These are phyloP conservation scores for Ariolimax columbianus DNA, from an alignment of 2,888 invertebrate species.

Conservation along the genomic window DNA sequence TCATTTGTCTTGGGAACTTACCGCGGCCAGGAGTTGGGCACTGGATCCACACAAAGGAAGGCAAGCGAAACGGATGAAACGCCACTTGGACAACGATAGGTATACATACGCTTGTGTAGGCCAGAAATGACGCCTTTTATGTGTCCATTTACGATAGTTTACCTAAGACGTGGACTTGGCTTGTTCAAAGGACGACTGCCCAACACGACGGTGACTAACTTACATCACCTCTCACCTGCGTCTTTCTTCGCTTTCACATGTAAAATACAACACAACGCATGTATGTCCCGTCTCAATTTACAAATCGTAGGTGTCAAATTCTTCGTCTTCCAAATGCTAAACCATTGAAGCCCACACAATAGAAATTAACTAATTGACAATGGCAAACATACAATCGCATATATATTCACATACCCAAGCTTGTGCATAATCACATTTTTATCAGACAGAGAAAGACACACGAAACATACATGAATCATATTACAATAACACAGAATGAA, in stretches of 20 bases:
- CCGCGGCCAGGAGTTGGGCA: not conserved
- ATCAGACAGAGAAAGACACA: too few relatives aligned
- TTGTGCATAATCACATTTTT: too few relatives aligned
- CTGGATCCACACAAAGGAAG: not conserved
- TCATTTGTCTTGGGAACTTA: not conserved
- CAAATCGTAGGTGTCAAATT: not conserved
- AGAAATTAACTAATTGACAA: too few relatives aligned
- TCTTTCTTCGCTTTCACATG: not conserved
- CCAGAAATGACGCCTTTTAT: not conserved
- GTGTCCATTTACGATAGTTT: not conserved
- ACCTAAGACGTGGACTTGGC: not conserved
- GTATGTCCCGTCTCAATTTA: not conserved
- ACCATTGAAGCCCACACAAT: too few relatives aligned
- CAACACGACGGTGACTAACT: not conserved
- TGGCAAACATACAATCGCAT: too few relatives aligned
- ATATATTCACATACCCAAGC: too few relatives aligned
- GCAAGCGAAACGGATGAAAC: not conserved
- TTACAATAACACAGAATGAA: too few relatives aligned
- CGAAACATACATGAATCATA: too few relatives aligned
- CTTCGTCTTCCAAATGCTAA: not conserved
- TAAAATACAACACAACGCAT: not conserved
- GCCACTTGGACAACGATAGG: not conserved
- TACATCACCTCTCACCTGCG: conserved; percentile 2
- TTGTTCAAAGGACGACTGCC: not conserved
- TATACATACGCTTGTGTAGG: not conserved